phyloP scores from a whole-genome alignment of 2,797 vertebrate species.

The Amazona ochrocephala region DNA sequence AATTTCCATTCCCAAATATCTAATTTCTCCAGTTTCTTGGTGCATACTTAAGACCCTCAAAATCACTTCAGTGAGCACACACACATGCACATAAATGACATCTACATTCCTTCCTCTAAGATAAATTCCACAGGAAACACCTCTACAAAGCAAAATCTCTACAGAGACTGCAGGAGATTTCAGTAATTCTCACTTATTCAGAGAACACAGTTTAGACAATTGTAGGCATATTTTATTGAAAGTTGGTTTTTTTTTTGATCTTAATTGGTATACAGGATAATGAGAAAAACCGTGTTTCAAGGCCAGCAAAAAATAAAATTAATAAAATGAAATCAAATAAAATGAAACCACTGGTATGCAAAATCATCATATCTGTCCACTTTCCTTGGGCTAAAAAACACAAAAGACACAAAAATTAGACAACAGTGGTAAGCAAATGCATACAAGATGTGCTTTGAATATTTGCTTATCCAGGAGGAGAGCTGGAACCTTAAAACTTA shows the following conservation, averaged over 20 bases:
- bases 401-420: neutral
- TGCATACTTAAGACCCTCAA: constrained; percentile 64
- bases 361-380: neutral
- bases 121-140: constrained; percentile 50
- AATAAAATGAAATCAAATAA: neutral
- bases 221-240: neutral
- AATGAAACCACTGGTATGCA: neutral
- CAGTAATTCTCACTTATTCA: constrained; percentile 7
- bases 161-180: neutral
- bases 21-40: constrained; percentile 78
- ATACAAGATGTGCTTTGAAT: neutral
- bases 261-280: neutral
- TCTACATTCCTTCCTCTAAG: constrained; percentile 45
- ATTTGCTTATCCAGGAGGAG: neutral
- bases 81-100: constrained; percentile 22
- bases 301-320: neutral
- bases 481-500: neutral
- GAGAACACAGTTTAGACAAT: neutral
- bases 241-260: constrained; percentile 20
- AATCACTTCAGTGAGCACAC: constrained; percentile 34
- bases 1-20: constrained; percentile 82
- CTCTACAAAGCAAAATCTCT: constrained; percentile 46
- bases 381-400: neutral
- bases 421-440: neutral
- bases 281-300: neutral